These are phyloP conservation scores for Cebidichthys violaceus DNA, from an alignment of 2,113 vertebrate species.

Conservation along the genomic window DNA sequence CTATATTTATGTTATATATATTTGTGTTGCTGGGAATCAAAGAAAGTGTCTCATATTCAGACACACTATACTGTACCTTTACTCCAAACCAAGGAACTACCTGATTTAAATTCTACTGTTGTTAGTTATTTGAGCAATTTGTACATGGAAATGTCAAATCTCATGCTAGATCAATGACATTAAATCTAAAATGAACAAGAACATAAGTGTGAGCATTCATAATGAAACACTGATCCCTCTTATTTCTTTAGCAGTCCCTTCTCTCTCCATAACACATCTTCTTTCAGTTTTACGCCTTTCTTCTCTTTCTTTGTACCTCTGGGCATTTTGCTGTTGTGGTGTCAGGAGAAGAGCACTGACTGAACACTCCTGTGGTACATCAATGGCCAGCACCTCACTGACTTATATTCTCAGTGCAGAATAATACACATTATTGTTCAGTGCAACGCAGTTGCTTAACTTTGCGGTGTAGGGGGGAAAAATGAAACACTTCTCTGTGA, in stretches of 20 bases:
- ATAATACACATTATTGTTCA: slow-evolving; percentile 27
- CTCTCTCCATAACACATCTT: slow-evolving; percentile 8
- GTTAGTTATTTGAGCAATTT: not conserved
- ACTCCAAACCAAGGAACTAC: not conserved
- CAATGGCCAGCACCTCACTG: slow-evolving; percentile 20
- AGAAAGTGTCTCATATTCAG: slow-evolving; percentile 7
- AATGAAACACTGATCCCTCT: slow-evolving; percentile 1
- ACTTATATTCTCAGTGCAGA: slow-evolving; percentile 14
- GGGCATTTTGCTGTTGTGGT: slow-evolving; percentile 45
- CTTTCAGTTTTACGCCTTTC: slow-evolving; percentile 54
- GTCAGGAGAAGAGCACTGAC: slow-evolving; percentile 33
- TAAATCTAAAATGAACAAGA: slow-evolving; percentile 22
- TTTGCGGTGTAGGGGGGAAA: not conserved
- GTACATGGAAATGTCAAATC: slow-evolving; percentile 13
- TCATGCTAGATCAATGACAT: not conserved
- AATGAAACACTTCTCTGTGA: not conserved
- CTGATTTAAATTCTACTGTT: not conserved
- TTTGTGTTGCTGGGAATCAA: slow-evolving; percentile 6
- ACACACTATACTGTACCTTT: not conserved
- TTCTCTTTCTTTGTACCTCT: slow-evolving; percentile 44
- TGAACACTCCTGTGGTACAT: slow-evolving; percentile 34
- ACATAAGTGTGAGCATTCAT: not conserved
- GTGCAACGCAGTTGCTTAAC: not conserved
- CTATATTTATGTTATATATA: no score
- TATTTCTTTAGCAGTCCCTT: not conserved